A percentile compares a stretch with the other conserved stretches of the same genome.
These are phyloP conservation scores for Leptopilina myrica DNA, from an alignment of 2,888 invertebrate species.

Conservation along the genomic window DNA sequence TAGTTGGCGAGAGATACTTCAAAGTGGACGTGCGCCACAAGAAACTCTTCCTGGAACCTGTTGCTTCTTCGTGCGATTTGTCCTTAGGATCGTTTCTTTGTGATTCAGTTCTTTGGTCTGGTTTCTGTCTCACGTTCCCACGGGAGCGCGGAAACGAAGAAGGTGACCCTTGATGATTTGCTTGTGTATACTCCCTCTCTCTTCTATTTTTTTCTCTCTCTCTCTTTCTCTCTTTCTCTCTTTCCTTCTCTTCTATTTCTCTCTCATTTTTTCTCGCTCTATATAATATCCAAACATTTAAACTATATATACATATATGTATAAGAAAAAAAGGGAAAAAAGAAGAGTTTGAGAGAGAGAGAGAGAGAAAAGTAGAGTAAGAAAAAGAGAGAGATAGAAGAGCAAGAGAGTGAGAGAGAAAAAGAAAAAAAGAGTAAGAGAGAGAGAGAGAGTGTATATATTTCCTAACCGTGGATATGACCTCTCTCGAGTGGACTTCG, in stretches of 20 bases:
- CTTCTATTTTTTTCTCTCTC: too few species aligned
- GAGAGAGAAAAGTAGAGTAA: too few species aligned
- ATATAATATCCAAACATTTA: too few species aligned
- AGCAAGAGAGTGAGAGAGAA: too few species aligned
- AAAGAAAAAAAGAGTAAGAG: too few species aligned
- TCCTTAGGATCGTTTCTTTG: conserved; percentile 61
- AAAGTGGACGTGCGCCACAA: conserved; percentile 60
- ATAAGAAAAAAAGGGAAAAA: too few species aligned
- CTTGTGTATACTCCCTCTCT: conserved; percentile 10
- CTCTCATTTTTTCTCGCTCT: too few species aligned
- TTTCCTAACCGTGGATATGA: conserved; percentile 25
- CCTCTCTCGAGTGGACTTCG: conserved; percentile 57
- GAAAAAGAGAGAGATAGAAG: too few species aligned
- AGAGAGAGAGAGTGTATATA: neutral
- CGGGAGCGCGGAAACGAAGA: conserved; percentile 57
- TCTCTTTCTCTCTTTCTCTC: too few species aligned
- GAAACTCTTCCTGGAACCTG: conserved; percentile 66
- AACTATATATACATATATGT: neutral
- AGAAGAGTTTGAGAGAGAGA: too few species aligned
- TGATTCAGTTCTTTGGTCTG: conserved; percentile 57
- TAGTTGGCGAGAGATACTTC: conserved; percentile 57
- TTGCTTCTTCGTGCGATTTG: conserved; percentile 58
- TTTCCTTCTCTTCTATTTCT: too few species aligned
- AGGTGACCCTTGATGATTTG: conserved; percentile 57
- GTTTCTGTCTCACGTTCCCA: conserved; percentile 58